phyloP scores from a whole-genome alignment of 2,888 invertebrate genomes.

The Carcina quercana region DNA sequence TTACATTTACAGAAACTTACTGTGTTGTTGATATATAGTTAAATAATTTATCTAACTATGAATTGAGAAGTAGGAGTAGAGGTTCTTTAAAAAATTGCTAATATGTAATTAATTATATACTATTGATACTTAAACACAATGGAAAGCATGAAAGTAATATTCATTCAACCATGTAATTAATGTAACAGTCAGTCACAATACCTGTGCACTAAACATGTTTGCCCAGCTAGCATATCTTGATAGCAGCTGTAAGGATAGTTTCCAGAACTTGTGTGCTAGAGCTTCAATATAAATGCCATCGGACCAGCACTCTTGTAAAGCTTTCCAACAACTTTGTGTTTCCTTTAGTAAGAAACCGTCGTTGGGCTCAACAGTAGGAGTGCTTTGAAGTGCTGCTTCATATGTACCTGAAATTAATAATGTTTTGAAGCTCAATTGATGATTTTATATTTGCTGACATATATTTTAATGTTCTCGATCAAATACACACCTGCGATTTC shows the following conservation, averaged over 20 bases:
- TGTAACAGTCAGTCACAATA: constrained; percentile 26
- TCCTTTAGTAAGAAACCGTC: constrained; percentile 62
- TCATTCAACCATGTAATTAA: background rate
- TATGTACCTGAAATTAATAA: constrained; percentile 42
- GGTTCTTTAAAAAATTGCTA: too few species aligned
- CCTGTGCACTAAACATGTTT: constrained; percentile 55
- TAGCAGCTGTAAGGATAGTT: constrained; percentile 88
- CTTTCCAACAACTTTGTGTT: constrained; percentile 64
- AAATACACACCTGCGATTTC: constrained; percentile 83
- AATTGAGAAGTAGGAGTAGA: too few species aligned
- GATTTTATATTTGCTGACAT: background rate
- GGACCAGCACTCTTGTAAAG: constrained; percentile 79
- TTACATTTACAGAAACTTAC: too few species aligned
- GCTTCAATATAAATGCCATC: constrained; percentile 86
- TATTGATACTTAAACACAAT: background rate
- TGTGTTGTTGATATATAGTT: too few species aligned
- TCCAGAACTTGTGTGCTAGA: constrained; percentile 90
- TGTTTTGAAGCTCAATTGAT: background rate
- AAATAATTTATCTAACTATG: too few species aligned
- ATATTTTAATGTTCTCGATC: background rate
- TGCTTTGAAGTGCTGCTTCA: constrained; percentile 47
- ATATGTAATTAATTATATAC: too few species aligned
- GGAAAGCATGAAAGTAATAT: constrained; percentile 1
- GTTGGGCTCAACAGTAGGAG: constrained; percentile 37
- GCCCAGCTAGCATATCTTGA: constrained; percentile 87